Conservation (phyloP, 2,888 invertebrate species). For the Drosophila mettleri region DNA sequence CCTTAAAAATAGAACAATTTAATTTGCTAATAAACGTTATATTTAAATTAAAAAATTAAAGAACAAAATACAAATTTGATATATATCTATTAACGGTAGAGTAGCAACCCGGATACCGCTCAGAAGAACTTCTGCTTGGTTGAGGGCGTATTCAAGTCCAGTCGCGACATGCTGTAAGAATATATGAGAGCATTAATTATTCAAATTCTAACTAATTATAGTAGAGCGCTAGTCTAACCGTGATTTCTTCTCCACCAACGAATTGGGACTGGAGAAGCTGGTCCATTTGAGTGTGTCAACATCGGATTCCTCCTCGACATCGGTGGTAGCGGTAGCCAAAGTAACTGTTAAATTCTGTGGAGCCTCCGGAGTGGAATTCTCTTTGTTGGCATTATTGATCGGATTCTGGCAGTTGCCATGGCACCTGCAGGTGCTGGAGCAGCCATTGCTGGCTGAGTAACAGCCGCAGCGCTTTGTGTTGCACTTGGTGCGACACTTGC, state of each 20-base stretch:
- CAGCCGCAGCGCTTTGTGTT: conserved; percentile 73
- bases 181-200: neutral
- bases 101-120: neutral
- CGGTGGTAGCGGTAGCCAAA: neutral
- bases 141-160: conserved; percentile 43
- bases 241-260: conserved; percentile 7
- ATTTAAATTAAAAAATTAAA: neutral
- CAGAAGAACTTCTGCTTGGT: conserved; percentile 45
- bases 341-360: neutral
- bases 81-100: neutral
- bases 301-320: neutral
- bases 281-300: neutral
- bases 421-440: conserved; percentile 37
- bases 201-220: accelerated
- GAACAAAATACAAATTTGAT: neutral
- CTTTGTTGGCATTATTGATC: conserved; percentile 24
- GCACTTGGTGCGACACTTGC: conserved; percentile 72
- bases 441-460: conserved; percentile 6
- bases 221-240: neutral
- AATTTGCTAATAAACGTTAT: conserved; percentile 6
- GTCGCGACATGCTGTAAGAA: conserved; percentile 24
- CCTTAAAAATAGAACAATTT: neutral
- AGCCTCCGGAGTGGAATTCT: conserved; percentile 17
- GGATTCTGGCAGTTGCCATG: conserved; percentile 48
- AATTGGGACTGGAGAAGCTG: neutral